Conservation (phyloP, 2,888 invertebrate genomes). For the Morinoia aosen region DNA sequence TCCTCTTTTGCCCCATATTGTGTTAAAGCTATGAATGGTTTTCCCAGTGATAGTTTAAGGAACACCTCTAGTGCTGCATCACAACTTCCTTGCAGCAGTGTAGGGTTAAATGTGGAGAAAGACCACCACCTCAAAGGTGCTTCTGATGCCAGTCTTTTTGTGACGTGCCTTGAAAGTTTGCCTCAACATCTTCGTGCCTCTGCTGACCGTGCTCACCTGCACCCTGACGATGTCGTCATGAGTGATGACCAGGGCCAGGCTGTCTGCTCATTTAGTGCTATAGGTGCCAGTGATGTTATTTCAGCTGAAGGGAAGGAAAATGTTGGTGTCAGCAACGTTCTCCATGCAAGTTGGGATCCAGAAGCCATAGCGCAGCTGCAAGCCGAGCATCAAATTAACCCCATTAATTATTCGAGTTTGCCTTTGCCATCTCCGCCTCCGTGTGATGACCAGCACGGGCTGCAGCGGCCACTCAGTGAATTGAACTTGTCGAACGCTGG, state of each 20-base stretch:
- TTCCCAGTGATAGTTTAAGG: background rate
- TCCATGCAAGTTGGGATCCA: background rate
- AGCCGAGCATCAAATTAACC: background rate
- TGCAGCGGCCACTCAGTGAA: background rate
- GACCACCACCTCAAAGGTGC: background rate
- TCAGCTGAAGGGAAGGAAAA: background rate
- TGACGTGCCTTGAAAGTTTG: conserved; percentile 38
- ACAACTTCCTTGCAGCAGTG: background rate
- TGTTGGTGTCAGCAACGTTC: background rate
- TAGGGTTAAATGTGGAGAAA: background rate
- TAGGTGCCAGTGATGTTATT: background rate
- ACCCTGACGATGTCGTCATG: background rate
- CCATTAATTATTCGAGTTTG: conserved; percentile 22
- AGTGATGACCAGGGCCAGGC: background rate
- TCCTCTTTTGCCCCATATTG: background rate
- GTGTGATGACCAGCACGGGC: background rate
- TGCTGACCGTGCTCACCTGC: background rate
- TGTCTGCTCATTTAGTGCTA: background rate
- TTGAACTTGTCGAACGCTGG: background rate
- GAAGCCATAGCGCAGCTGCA: background rate
- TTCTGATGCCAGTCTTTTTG: conserved; percentile 11
- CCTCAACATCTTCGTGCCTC: conserved; percentile 5
- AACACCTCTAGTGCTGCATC: background rate
- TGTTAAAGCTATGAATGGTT: background rate
- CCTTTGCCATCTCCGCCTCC: background rate